Base-by-base conservation (phyloP, 2,113 vertebrate genomes). In the Sula dactylatra region DNA sequence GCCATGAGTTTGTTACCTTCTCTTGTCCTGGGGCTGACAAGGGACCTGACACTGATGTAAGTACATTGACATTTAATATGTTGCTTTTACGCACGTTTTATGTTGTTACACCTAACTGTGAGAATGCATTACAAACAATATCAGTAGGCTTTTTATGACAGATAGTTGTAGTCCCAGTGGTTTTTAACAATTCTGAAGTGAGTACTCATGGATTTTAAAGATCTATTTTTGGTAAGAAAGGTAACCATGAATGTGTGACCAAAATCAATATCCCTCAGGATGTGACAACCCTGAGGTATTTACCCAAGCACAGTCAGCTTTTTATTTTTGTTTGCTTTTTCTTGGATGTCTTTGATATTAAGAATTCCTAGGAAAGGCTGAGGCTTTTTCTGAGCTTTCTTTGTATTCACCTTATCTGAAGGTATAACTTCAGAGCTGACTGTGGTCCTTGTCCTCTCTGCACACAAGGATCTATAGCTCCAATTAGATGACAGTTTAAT, bases 1-100 rank as follows among this genome's bases (percentile, higher is more conserved):
- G 99, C 99, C 99, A 99, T 99, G 99, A 99, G 93, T 98, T 99
- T 11, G 99, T 99, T 97, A 99, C 99, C 42, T 99, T 99, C 97
- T 99, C 97, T 73, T 99, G 99, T 89, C 99, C 99, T 4, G 99
- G 99, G 82, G 99, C 98, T 16, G 99, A 99, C 97, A 99, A 99
- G 97, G 99, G 99, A 26, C 99, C 99, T 0, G 99, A 99, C 98
- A 99, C 99, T 27, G 99, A 99, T 76, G 99, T 99, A 97, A 99
- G 99, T 99, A 99, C 90, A 5, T 0, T 18, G 73, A 42, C 61
- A 5, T 64, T 61, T 36, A 13, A 16, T 24, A 4, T 12, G 4
- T 16, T 54, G 52, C 8, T 87, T 74, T 52, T 49, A 36, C 19
- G 4, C 70, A 2, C 2, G 15, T 21, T 71, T 65, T 26, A 1